A percentile compares a stretch with the other conserved stretches of the same genome.
phyloP scores from a whole-genome alignment of 2,113 vertebrate genomes.

The Gobius niger region DNA sequence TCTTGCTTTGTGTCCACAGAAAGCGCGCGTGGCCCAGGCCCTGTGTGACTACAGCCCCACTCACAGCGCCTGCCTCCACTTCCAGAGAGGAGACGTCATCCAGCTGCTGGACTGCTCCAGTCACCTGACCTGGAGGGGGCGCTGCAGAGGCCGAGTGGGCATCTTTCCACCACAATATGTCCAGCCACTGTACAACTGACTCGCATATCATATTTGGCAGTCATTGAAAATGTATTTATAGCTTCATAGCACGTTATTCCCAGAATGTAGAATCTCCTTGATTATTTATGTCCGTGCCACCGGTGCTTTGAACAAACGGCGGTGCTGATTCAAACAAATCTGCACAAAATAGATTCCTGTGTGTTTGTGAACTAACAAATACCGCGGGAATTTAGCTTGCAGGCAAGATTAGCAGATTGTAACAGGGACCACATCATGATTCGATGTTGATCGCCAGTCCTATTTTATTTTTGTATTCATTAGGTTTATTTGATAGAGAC shows the following conservation, averaged over 20 bases:
- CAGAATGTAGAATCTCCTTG: too few relatives aligned
- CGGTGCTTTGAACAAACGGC: too few relatives aligned
- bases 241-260: neutral
- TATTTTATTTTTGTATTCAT: too few relatives aligned
- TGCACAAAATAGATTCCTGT: too few relatives aligned
- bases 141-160: conserved; percentile 74
- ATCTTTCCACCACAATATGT: conserved; percentile 85
- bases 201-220: neutral
- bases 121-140: conserved; percentile 84
- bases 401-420: too few relatives aligned
- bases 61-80: conserved; percentile 79
- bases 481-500: too few relatives aligned
- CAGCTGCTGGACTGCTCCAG: conserved; percentile 82
- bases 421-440: too few relatives aligned
- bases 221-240: neutral
- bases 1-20: conserved; percentile 33
- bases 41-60: conserved; percentile 81
- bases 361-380: too few relatives aligned
- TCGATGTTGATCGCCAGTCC: too few relatives aligned
- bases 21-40: conserved; percentile 81
- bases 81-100: conserved; percentile 83
- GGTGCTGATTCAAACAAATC: too few relatives aligned
- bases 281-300: too few relatives aligned
- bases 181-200: conserved; percentile 68
- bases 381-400: too few relatives aligned